Evolutionary conservation across 2,888 invertebrate genomes (phyloP).

Genomic region (Lymantria monacha): DNA sequence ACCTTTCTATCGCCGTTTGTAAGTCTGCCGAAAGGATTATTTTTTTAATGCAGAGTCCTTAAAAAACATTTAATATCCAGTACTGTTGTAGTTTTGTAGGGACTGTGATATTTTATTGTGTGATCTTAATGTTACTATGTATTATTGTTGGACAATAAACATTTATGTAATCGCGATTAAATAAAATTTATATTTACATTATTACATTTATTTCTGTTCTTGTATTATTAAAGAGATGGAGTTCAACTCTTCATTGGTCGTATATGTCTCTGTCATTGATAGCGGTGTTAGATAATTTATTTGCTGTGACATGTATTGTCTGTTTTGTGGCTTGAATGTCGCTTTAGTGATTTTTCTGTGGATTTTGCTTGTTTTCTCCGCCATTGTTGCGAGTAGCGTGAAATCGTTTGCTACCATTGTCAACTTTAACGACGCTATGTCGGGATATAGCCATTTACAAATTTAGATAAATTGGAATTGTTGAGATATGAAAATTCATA

Average conservation of each 20-base stretch:
- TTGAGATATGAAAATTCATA: conserved; percentile 11
- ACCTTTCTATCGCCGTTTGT: too few relatives aligned
- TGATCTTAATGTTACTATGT: too few relatives aligned
- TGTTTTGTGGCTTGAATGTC: conserved; percentile 42
- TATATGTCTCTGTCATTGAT: conserved; percentile 59
- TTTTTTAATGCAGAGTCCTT: too few relatives aligned
- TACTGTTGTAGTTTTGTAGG: too few relatives aligned
- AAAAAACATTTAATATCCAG: too few relatives aligned
- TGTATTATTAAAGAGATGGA: conserved; percentile 39
- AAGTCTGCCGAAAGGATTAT: too few relatives aligned
- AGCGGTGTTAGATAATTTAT: conserved; percentile 65
- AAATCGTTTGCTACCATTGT: conserved; percentile 51
- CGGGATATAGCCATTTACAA: conserved; percentile 33
- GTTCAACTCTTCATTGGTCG: conserved; percentile 45
- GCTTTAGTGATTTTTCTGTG: conserved; percentile 52
- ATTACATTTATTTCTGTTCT: conserved; percentile 10
- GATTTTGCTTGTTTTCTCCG: conserved; percentile 49
- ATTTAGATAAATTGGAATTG: conserved; percentile 32
- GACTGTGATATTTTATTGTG: too few relatives aligned
- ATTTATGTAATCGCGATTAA: too few relatives aligned
- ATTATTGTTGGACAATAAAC: too few relatives aligned
- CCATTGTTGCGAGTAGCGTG: conserved; percentile 46
- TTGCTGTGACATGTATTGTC: conserved; percentile 63
- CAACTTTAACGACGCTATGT: conserved; percentile 44
- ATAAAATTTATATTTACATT: too few relatives aligned